Conservation (phyloP, 2,797 vertebrate species). For the Parambassis ranga region DNA sequence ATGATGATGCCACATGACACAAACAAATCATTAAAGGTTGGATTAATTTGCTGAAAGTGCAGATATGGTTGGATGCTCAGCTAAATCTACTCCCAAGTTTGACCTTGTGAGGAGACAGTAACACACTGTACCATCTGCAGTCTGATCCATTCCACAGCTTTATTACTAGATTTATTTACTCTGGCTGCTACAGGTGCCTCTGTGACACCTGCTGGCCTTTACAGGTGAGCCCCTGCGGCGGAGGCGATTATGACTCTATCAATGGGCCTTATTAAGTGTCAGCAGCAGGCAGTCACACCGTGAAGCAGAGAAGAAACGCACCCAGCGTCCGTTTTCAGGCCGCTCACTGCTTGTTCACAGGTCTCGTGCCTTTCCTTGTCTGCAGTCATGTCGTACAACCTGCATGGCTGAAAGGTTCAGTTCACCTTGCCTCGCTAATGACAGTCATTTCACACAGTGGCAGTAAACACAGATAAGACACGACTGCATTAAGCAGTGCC, state of each 20-base stretch:
- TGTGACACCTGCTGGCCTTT: conserved; percentile 13
- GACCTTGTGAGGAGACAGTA: conserved; percentile 16
- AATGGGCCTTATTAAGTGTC: conserved; percentile 30
- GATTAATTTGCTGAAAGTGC: neutral
- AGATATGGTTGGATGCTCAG: neutral
- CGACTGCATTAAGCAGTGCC: neutral
- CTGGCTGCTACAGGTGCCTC: conserved; percentile 26
- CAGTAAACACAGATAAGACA: conserved; percentile 18
- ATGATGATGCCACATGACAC: no score
- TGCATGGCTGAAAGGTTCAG: conserved; percentile 3
- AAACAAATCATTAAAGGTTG: no score
- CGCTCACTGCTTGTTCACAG: conserved; percentile 4
- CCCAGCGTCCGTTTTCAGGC: neutral
- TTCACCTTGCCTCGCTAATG: conserved; percentile 28
- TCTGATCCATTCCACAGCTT: conserved; percentile 16
- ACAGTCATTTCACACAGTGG: conserved; percentile 3
- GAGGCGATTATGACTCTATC: conserved; percentile 44
- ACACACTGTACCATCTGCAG: conserved; percentile 14
- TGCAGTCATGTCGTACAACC: neutral
- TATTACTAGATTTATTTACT: conserved; percentile 49
- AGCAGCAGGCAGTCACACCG: neutral
- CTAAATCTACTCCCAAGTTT: neutral
- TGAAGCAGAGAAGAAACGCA: neutral
- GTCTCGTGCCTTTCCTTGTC: neutral
- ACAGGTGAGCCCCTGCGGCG: conserved; percentile 17